Evolutionary conservation across 2,113 vertebrate species (phyloP).

Genomic region (Urocolius indicus): DNA sequence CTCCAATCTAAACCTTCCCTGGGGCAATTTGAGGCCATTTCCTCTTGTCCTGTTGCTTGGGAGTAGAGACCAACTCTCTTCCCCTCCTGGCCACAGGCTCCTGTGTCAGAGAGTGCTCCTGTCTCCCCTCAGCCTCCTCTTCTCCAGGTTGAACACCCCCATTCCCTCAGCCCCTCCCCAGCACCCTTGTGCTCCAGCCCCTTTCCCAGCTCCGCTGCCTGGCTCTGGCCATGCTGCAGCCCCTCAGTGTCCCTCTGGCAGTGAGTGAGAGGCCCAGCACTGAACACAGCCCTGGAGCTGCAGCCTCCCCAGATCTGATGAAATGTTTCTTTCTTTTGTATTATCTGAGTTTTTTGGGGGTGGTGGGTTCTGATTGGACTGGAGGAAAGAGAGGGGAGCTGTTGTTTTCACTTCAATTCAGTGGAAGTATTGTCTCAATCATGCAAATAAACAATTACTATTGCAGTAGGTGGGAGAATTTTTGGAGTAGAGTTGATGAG

Average conservation of each 20-base stretch:
- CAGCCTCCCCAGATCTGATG: not conserved
- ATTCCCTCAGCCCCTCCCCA: not conserved
- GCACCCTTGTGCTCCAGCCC: not conserved
- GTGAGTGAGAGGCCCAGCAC: not conserved
- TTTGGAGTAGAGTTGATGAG: conserved; percentile 66
- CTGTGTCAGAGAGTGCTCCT: too few species aligned
- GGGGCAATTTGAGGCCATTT: accelerated
- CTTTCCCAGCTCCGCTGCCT: not conserved
- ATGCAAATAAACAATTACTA: conserved; percentile 54
- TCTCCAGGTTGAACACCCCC: not conserved
- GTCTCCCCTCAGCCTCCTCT: not conserved
- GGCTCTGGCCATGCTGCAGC: not conserved
- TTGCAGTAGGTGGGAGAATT: conserved; percentile 70
- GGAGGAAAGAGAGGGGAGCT: not conserved
- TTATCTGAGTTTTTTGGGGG: not conserved
- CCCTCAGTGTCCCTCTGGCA: not conserved
- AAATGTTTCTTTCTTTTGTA: not conserved
- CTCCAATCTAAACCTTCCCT: not conserved
- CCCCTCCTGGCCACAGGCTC: too few species aligned
- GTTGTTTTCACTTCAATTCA: not conserved
- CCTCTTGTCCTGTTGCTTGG: not conserved
- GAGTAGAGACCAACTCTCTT: too few species aligned
- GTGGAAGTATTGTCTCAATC: not conserved
- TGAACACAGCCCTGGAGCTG: not conserved
- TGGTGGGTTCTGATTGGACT: not conserved